A percentile compares a stretch with the other conserved stretches of the same genome.
Conservation (phyloP, 2,888 invertebrate genomes). For the Rosalia funebris region DNA sequence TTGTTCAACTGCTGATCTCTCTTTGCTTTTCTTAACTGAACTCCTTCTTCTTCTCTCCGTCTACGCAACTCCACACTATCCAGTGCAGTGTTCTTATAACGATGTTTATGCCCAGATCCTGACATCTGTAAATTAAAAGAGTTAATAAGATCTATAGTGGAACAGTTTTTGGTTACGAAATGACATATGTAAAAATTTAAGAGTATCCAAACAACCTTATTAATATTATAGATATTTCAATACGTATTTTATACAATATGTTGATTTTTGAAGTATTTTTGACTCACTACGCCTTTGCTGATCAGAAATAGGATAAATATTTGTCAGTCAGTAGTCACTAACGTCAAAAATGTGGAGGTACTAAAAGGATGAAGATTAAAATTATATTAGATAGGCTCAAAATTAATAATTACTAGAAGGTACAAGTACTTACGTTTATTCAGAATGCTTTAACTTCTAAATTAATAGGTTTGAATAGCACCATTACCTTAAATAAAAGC, state of each 20-base stretch:
- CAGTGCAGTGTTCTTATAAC: slow-evolving; percentile 93
- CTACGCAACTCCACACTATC: slow-evolving; percentile 93
- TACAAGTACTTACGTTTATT: slow-evolving; percentile 33
- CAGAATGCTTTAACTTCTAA: slow-evolving; percentile 25
- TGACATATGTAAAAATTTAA: not conserved
- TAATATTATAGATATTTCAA: too few species aligned
- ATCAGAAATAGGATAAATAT: slow-evolving; percentile 17
- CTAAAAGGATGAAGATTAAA: slow-evolving; percentile 25
- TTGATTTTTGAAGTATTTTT: too few species aligned
- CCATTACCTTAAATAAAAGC: slow-evolving; percentile 40
- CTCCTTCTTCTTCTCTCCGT: slow-evolving; percentile 94
- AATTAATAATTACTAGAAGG: slow-evolving; percentile 6
- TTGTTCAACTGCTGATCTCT: slow-evolving; percentile 94
- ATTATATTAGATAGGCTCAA: not conserved
- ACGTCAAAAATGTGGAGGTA: slow-evolving; percentile 39
- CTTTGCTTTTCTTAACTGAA: slow-evolving; percentile 94
- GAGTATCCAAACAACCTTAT: too few species aligned
- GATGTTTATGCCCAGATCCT: slow-evolving; percentile 83
- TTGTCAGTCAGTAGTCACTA: slow-evolving; percentile 17
- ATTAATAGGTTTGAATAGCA: slow-evolving; percentile 34
- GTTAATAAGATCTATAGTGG: not conserved
- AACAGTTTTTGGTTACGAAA: not conserved
- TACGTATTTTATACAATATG: too few species aligned
- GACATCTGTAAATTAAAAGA: slow-evolving; percentile 74
- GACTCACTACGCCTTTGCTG: too few species aligned